These are phyloP conservation scores for Pemphigus obesinymphae DNA, from an alignment of 1,140 invertebrate species.

Conservation along the genomic window DNA sequence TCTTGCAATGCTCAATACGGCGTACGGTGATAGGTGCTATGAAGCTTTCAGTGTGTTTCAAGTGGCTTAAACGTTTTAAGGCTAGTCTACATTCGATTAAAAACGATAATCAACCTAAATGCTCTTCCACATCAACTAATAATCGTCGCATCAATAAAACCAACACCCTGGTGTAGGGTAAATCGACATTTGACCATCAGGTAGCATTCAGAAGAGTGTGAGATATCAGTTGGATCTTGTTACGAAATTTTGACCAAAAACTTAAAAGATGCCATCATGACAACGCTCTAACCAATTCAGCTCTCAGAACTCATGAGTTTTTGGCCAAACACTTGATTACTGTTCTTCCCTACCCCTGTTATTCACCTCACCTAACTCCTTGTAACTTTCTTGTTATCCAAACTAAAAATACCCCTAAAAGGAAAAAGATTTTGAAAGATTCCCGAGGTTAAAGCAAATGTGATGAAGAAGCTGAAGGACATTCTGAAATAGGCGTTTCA, in stretches of 20 bases:
- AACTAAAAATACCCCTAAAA: too few species aligned
- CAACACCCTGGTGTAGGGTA: not conserved
- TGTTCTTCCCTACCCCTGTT: too few species aligned
- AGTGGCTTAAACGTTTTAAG: conserved; percentile 42
- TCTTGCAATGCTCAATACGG: conserved; percentile 26
- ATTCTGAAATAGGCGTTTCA: not conserved
- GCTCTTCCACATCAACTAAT: not conserved
- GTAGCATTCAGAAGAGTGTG: not conserved
- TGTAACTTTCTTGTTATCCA: too few species aligned
- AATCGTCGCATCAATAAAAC: not conserved
- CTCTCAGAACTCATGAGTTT: too few species aligned
- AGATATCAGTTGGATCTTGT: not conserved
- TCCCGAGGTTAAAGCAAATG: not conserved
- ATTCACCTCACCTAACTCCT: too few species aligned
- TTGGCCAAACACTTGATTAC: too few species aligned
- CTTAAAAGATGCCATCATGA: not conserved
- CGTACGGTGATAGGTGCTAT: conserved; percentile 40
- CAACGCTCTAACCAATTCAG: too few species aligned
- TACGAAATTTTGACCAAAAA: not conserved
- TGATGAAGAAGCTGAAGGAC: not conserved
- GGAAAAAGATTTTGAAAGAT: too few species aligned
- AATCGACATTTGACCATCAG: not conserved
- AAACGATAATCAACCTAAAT: not conserved
- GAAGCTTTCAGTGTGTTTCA: conserved; percentile 15
- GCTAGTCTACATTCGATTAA: conserved; percentile 40